These are phyloP conservation scores for Bovichtus variegatus DNA, from an alignment of 2,797 vertebrate genomes.

Conservation along the genomic window DNA sequence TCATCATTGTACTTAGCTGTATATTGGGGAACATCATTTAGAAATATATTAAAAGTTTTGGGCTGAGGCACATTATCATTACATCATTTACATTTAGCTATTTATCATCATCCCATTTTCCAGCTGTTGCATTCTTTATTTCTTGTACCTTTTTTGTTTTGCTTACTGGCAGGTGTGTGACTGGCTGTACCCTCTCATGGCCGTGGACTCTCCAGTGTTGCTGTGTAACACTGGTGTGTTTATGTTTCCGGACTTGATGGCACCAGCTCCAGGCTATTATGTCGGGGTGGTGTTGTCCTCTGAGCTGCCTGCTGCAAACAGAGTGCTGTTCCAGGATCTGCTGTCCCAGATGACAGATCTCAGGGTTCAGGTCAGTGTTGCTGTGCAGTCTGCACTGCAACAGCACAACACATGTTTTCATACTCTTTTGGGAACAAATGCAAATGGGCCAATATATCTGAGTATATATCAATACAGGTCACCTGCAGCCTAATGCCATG, in stretches of 20 bases:
- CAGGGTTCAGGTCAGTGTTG: slow-evolving; percentile 90
- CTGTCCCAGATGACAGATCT: slow-evolving; percentile 96
- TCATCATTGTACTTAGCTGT: not conserved
- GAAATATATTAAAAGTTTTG: not conserved
- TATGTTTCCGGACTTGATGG: slow-evolving; percentile 98
- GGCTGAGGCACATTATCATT: not conserved
- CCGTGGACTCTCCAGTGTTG: slow-evolving; percentile 91
- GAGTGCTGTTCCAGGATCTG: slow-evolving; percentile 91
- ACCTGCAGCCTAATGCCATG: not conserved
- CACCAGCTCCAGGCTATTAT: slow-evolving; percentile 89
- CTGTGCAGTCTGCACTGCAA: not conserved
- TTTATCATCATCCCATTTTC: not conserved
- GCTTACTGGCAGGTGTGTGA: slow-evolving; percentile 91
- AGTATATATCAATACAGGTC: not conserved
- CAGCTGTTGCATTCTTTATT: not conserved
- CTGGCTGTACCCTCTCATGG: slow-evolving; percentile 96
- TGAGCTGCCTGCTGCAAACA: slow-evolving; percentile 87
- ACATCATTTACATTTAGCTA: not conserved
- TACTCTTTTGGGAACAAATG: not conserved
- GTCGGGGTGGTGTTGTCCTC: slow-evolving; percentile 96
- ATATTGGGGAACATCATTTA: not conserved
- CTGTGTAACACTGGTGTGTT: slow-evolving; percentile 94
- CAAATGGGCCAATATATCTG: not conserved
- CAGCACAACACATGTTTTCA: not conserved
- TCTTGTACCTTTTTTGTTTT: not conserved